These are phyloP conservation scores for Centruroides vittatus DNA, from an alignment of 1,140 invertebrate genomes.

Conservation along the genomic window DNA sequence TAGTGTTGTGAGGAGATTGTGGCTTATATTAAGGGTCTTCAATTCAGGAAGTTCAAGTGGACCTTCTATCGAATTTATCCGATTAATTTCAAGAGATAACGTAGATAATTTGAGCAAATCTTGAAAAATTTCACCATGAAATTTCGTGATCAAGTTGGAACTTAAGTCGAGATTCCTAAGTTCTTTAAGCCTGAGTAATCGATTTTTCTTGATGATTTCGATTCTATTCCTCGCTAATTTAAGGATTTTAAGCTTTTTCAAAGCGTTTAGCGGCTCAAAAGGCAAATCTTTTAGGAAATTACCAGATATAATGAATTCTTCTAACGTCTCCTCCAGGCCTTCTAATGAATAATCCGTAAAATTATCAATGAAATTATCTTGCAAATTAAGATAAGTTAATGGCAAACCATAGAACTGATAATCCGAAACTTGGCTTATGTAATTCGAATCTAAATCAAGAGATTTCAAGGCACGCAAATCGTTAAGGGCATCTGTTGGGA, in stretches of 20 bases:
- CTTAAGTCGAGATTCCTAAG: constrained; percentile 65
- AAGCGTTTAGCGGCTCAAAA: constrained; percentile 52
- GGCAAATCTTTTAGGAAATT: constrained; percentile 70
- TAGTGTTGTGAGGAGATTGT: constrained; percentile 53
- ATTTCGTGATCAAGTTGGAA: constrained; percentile 62
- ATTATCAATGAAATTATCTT: constrained; percentile 59
- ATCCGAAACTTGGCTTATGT: constrained; percentile 62
- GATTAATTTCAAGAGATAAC: constrained; percentile 67
- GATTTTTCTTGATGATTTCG: constrained; percentile 46
- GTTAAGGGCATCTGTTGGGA: constrained; percentile 64
- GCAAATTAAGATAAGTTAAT: constrained; percentile 63
- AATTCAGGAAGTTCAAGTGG: constrained; percentile 53
- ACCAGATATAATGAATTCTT: constrained; percentile 67
- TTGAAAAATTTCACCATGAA: constrained; percentile 57
- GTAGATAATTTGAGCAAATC: constrained; percentile 60
- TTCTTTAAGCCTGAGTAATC: constrained; percentile 49
- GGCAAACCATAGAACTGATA: constrained; percentile 73
- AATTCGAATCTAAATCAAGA: constrained; percentile 67
- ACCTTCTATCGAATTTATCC: constrained; percentile 50
- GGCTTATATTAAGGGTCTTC: constrained; percentile 69
- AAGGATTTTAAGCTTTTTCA: constrained; percentile 56
- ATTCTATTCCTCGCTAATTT: constrained; percentile 72
- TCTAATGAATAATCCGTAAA: constrained; percentile 58
- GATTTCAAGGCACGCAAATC: constrained; percentile 51
- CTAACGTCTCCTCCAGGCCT: constrained; percentile 58